These are phyloP conservation scores for Bactericera cockerelli DNA, from an alignment of 1,140 invertebrate genomes.

Conservation along the genomic window DNA sequence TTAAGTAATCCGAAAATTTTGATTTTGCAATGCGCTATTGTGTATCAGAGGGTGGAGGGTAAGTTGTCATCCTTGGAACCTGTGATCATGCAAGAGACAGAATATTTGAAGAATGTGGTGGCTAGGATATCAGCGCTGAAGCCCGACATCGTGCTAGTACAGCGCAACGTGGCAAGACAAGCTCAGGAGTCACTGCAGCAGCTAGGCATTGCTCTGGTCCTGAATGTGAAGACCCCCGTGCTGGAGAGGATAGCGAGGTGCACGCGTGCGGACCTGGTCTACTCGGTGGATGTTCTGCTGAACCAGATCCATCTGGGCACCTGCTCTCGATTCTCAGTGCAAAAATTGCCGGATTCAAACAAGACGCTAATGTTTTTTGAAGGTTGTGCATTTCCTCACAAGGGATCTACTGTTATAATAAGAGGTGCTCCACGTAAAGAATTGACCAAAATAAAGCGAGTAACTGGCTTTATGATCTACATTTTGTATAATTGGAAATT, in stretches of 20 bases:
- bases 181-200: slow-evolving; percentile 75
- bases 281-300: slow-evolving; percentile 79
- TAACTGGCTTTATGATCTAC: slow-evolving; percentile 65
- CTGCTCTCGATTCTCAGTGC: slow-evolving; percentile 70
- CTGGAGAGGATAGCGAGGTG: slow-evolving; percentile 69
- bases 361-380: slow-evolving; percentile 93
- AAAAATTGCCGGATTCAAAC: slow-evolving; percentile 42
- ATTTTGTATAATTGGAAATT: slow-evolving; percentile 81
- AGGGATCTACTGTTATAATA: slow-evolving; percentile 79
- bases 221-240: slow-evolving; percentile 74
- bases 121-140: slow-evolving; percentile 67
- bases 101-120: slow-evolving; percentile 78
- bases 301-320: slow-evolving; percentile 66
- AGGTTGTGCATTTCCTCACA: slow-evolving; percentile 62
- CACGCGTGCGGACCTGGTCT: slow-evolving; percentile 70
- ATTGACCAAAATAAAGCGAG: slow-evolving; percentile 63
- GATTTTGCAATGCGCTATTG: slow-evolving; percentile 70
- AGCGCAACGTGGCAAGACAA: slow-evolving; percentile 71
- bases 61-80: slow-evolving; percentile 82
- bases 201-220: slow-evolving; percentile 64
- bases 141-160: slow-evolving; percentile 78
- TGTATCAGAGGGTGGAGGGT: slow-evolving; percentile 82
- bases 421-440: slow-evolving; percentile 61
- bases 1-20: slow-evolving; percentile 72
- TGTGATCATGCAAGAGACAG: slow-evolving; percentile 75